Percentiles rank a stretch among this genome's conserved stretches.
Evolutionary conservation across 2,888 invertebrate species (phyloP).

Genomic region (Stictocephala bisonia): DNA sequence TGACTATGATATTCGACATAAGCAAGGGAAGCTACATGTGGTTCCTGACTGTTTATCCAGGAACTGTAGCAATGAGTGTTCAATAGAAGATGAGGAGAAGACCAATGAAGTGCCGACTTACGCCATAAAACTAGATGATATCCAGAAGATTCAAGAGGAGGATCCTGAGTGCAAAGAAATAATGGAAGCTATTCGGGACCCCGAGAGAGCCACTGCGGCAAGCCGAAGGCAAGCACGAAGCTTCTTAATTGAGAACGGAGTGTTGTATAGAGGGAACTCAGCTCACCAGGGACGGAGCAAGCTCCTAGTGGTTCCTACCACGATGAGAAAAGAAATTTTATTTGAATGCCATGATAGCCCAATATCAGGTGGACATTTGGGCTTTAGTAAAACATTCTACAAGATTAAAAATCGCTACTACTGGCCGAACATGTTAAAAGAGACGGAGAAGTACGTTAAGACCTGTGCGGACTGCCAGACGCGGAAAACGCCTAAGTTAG

Average conservation of each 20-base stretch:
- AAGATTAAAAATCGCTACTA: constrained; percentile 20
- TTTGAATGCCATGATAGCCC: constrained; percentile 12
- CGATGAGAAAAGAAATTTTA: not conserved
- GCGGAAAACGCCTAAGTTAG: not conserved
- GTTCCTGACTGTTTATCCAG: not conserved
- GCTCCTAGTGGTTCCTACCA: constrained; percentile 1
- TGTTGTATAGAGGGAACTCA: not conserved
- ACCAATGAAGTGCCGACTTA: not conserved
- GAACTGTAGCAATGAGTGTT: not conserved
- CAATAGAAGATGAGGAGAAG: not conserved
- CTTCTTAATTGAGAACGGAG: not conserved
- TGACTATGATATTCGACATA: not conserved
- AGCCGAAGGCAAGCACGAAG: not conserved
- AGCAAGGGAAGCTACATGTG: not conserved
- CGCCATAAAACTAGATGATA: not conserved
- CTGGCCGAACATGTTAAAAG: constrained; percentile 1
- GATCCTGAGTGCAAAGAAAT: not conserved
- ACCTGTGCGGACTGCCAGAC: constrained; percentile 21
- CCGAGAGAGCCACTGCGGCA: not conserved
- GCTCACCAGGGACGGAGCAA: not conserved
- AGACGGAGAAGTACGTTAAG: constrained; percentile 16
- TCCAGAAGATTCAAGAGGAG: not conserved
- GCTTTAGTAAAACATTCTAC: constrained; percentile 5
- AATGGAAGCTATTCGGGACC: not conserved
- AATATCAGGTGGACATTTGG: constrained; percentile 17